A percentile compares a stretch with the other conserved stretches of the same genome.
Conservation (phyloP, 1,140 invertebrate species). For the Drosophila kikkawai region DNA sequence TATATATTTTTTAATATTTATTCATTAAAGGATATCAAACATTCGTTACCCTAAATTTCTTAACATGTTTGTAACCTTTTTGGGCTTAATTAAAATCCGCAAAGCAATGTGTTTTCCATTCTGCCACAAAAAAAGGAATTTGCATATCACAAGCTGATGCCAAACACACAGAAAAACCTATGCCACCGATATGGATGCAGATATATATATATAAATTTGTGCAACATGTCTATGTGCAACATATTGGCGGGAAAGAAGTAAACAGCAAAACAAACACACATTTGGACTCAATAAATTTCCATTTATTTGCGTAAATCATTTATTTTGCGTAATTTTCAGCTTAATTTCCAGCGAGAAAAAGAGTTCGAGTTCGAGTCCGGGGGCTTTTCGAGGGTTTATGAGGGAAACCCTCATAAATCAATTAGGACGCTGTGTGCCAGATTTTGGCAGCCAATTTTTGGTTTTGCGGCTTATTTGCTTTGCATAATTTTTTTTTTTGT, state of each 20-base stretch:
- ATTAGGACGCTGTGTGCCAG: constrained; percentile 68
- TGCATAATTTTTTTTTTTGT: constrained; percentile 35
- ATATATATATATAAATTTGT: constrained; percentile 3
- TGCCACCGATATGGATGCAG: constrained; percentile 19
- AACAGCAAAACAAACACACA: constrained; percentile 45
- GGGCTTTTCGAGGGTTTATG: constrained; percentile 32
- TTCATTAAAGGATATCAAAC: background rate
- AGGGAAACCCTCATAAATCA: constrained; percentile 78
- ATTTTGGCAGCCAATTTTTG: constrained; percentile 81
- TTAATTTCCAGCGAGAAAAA: constrained; percentile 70
- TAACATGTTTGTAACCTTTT: constrained; percentile 56
- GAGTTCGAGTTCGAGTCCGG: constrained; percentile 12
- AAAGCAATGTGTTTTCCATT: constrained; percentile 68
- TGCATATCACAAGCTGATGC: constrained; percentile 77
- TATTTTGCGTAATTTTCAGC: constrained; percentile 82
- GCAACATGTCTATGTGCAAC: constrained; percentile 28
- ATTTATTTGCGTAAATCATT: constrained; percentile 83
- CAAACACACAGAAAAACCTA: constrained; percentile 34
- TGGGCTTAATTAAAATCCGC: constrained; percentile 81
- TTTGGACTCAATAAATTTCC: constrained; percentile 79
- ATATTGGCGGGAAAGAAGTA: constrained; percentile 38
- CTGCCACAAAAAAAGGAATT: constrained; percentile 62
- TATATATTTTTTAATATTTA: background rate
- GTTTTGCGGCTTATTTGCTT: constrained; percentile 77
- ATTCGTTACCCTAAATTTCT: background rate